phyloP scores from a whole-genome alignment of 2,888 invertebrate species.

The Drosophila histrio region DNA sequence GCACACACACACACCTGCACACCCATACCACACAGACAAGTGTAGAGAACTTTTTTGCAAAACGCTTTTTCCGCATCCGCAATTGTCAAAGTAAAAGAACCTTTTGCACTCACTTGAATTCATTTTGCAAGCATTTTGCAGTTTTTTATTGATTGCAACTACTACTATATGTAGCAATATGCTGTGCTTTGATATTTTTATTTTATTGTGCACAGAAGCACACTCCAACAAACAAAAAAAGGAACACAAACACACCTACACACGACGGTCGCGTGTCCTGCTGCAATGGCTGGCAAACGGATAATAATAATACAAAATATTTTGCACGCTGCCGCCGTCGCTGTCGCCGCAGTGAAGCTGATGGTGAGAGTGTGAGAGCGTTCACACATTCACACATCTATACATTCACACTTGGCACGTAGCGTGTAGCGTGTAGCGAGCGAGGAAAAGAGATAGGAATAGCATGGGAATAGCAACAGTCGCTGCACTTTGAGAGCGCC shows the following conservation, averaged over 20 bases:
- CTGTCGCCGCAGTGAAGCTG: conserved; percentile 21
- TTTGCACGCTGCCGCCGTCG: conserved; percentile 45
- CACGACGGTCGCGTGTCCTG: conserved; percentile 51
- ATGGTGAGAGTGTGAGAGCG: conserved; percentile 47
- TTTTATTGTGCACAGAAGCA: conserved; percentile 15
- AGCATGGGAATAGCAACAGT: conserved; percentile 1
- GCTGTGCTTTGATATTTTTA: conserved; percentile 16
- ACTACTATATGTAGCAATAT: conserved; percentile 19
- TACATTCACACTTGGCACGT: conserved; percentile 35
- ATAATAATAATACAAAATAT: conserved; percentile 61
- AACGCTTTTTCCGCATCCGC: conserved; percentile 10
- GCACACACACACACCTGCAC: conserved; percentile 9
- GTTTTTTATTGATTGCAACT: conserved; percentile 68
- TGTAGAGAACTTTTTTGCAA: conserved; percentile 56
- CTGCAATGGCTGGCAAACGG: conserved; percentile 60
- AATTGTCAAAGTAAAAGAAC: neutral
- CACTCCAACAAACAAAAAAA: neutral
- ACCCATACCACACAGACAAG: conserved; percentile 24
- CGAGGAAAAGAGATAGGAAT: neutral
- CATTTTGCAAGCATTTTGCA: conserved; percentile 22
- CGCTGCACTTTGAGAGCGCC: conserved; percentile 41
- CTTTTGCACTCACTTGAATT: conserved; percentile 49
- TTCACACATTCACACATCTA: conserved; percentile 55
- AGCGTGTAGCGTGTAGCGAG: neutral
- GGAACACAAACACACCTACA: conserved; percentile 2